These are phyloP conservation scores for Conus canariensis DNA, from an alignment of 2,888 invertebrate species.

Conservation along the genomic window DNA sequence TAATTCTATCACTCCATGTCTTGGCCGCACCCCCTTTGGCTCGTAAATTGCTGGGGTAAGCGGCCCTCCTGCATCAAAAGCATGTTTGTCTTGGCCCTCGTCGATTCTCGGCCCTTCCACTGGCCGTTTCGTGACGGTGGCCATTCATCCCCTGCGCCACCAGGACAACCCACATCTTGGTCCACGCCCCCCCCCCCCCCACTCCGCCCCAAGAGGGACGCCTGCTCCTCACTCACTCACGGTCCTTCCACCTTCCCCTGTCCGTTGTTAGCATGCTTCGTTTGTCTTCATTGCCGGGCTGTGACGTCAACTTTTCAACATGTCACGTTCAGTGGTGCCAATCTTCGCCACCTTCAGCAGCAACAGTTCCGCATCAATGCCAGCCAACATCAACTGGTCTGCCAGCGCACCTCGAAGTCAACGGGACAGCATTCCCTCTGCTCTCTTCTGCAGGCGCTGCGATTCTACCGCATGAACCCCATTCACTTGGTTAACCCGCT, in stretches of 20 bases:
- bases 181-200: neutral
- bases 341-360: too few species aligned
- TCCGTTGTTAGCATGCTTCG: neutral
- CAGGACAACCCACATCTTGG: neutral
- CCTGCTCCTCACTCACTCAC: too few species aligned
- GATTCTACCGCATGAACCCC: too few species aligned
- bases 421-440: too few species aligned
- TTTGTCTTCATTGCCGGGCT: neutral
- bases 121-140: neutral
- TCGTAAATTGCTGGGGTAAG: neutral
- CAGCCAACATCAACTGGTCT: too few species aligned
- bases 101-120: neutral
- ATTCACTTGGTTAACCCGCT: too few species aligned
- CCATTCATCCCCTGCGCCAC: neutral
- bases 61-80: neutral
- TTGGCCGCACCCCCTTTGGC: neutral
- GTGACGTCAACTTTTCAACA: neutral
- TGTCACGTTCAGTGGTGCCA: too few species aligned
- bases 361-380: too few species aligned
- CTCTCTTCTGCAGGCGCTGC: too few species aligned
- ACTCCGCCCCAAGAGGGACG: neutral
- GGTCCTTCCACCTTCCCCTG: neutral
- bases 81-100: conserved; percentile 20
- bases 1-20: conserved; percentile 4
- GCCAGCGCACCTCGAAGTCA: too few species aligned